Evolutionary conservation across 2,113 vertebrate genomes (phyloP).

Genomic region (Indri indri): DNA sequence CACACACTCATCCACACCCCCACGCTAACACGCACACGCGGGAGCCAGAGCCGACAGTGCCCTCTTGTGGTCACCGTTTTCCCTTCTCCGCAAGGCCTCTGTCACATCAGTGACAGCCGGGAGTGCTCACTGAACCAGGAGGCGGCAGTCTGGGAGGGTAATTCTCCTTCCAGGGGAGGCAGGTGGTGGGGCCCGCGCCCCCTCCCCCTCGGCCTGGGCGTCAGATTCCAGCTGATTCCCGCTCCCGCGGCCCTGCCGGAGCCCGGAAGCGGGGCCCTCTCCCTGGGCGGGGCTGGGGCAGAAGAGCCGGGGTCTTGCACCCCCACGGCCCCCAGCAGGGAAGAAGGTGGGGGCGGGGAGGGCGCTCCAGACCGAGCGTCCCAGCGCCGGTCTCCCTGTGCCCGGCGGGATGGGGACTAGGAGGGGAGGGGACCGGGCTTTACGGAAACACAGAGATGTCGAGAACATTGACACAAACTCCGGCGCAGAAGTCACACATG

Average conservation of each 20-base stretch:
- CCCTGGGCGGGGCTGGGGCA: neutral
- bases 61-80: neutral
- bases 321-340: fast-evolving
- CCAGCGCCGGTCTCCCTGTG: neutral
- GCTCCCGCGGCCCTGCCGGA: neutral
- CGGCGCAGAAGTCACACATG: too few species aligned
- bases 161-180: neutral
- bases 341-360: neutral
- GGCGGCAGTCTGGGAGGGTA: neutral
- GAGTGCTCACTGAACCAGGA: neutral
- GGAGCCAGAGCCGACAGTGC: neutral
- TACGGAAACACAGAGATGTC: neutral
- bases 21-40: too few species aligned
- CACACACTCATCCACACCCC: neutral
- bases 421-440: neutral
- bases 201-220: neutral
- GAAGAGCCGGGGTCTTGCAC: neutral
- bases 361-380: neutral
- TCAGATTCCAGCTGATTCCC: neutral
- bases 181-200: too few species aligned
- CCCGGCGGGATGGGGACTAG: too few species aligned
- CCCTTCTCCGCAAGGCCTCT: neutral
- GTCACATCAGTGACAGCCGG: neutral
- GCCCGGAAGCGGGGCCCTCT: neutral
- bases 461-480: neutral